Conservation (phyloP, 2,888 invertebrate genomes). For the Nowickia ferox region DNA sequence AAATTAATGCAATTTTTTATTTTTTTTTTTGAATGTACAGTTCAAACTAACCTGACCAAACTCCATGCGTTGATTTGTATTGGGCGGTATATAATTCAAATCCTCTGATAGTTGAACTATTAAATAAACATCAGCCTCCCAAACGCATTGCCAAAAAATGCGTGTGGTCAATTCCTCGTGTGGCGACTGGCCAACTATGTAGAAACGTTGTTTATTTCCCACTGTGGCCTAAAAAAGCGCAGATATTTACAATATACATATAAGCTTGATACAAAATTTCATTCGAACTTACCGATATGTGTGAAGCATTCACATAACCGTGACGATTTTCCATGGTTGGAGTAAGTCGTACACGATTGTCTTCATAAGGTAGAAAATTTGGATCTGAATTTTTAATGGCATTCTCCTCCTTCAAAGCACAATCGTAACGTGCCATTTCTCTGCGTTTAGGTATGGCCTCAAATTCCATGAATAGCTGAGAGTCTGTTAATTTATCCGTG, state of each 20-base stretch:
- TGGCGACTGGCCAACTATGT: constrained; percentile 86
- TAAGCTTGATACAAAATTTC: neutral
- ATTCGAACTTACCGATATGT: constrained; percentile 88
- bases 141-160: constrained; percentile 94
- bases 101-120: constrained; percentile 90
- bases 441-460: constrained; percentile 92
- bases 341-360: constrained; percentile 92
- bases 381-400: constrained; percentile 83
- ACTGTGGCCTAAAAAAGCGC: constrained; percentile 88
- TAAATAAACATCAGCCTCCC: constrained; percentile 93
- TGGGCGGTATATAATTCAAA: constrained; percentile 86
- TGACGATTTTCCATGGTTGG: constrained; percentile 92
- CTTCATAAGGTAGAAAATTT: constrained; percentile 92
- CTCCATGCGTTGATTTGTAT: constrained; percentile 85
- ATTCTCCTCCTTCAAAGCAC: constrained; percentile 90
- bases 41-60: constrained; percentile 86
- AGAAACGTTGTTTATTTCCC: constrained; percentile 92
- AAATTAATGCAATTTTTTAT: neutral
- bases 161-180: constrained; percentile 80
- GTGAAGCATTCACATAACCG: constrained; percentile 97
- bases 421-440: constrained; percentile 87
- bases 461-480: constrained; percentile 92
- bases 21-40: neutral
- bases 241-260: constrained; percentile 1
- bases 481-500: constrained; percentile 88